A percentile compares a stretch with the other conserved stretches of the same genome.
phyloP scores from a whole-genome alignment of 2,113 vertebrate species.

The Coryphaenoides rupestris region DNA sequence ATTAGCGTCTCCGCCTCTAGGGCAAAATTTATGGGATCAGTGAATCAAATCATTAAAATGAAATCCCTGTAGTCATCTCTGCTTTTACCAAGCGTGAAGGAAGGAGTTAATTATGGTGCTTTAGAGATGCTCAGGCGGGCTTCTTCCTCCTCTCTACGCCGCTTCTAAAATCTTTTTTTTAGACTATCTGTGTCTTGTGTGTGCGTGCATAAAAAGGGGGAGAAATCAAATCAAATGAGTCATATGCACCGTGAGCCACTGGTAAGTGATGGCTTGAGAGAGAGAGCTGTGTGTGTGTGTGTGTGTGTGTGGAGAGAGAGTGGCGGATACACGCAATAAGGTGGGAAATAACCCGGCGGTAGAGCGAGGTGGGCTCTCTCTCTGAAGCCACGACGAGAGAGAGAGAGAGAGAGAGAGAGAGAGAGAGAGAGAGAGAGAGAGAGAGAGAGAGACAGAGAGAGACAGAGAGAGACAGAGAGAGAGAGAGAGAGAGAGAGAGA shows the following conservation, averaged over 20 bases:
- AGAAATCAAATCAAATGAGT: slow-evolving; percentile 62
- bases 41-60: slow-evolving; percentile 81
- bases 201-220: slow-evolving; percentile 50
- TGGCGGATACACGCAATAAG: slow-evolving; percentile 16
- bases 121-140: slow-evolving; percentile 49
- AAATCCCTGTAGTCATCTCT: slow-evolving; percentile 49
- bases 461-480: no score
- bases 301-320: no score
- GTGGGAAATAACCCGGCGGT: no score
- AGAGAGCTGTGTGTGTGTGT: slow-evolving; percentile 43
- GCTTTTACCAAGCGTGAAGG: slow-evolving; percentile 64
- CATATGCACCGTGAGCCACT: slow-evolving; percentile 63
- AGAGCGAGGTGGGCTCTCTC: no score
- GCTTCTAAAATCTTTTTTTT: slow-evolving; percentile 33
- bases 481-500: no score
- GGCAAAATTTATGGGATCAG: slow-evolving; percentile 78
- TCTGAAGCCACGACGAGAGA: no score
- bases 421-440: no score
- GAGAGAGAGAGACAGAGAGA: no score
- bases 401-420: no score
- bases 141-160: not conserved
- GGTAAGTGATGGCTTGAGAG: slow-evolving; percentile 46
- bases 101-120: slow-evolving; percentile 74
- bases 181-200: slow-evolving; percentile 44
- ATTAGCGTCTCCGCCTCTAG: slow-evolving; percentile 63